Evolutionary conservation across 2,113 vertebrate species (phyloP).

Genomic region (Eira barbara): DNA sequence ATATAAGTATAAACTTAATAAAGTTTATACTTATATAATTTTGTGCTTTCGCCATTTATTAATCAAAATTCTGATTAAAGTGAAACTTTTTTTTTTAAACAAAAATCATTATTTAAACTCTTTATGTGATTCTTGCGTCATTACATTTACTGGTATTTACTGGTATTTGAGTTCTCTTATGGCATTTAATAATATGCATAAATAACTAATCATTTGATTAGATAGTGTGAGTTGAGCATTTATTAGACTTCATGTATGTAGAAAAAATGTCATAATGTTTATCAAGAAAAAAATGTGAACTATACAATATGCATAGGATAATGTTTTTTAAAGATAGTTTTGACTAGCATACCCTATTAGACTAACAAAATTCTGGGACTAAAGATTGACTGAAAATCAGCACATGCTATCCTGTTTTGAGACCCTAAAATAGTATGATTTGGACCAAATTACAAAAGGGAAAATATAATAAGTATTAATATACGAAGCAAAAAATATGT

Average conservation of each 20-base stretch:
- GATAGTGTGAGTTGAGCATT: neutral
- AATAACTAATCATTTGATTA: neutral
- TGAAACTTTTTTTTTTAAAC: neutral
- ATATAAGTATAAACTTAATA: no score
- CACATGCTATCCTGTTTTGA: neutral
- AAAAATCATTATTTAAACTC: neutral
- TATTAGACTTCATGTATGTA: neutral
- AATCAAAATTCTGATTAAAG: neutral
- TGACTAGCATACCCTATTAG: neutral
- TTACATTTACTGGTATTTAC: neutral
- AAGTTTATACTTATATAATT: neutral
- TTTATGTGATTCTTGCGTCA: neutral
- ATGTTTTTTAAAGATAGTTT: neutral
- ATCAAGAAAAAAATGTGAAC: neutral
- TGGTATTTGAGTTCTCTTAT: neutral
- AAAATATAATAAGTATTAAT: neutral
- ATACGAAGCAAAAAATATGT: neutral
- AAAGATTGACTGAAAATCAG: neutral
- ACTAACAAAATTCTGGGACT: neutral
- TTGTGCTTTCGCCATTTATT: neutral
- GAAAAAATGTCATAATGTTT: neutral
- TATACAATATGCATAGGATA: neutral
- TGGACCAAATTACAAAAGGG: neutral
- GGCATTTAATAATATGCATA: constrained; percentile 36
- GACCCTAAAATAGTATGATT: neutral